A percentile compares a stretch with the other conserved stretches of the same genome.
Evolutionary conservation across 2,113 vertebrate species (phyloP).

Genomic region (Barbus barbus): DNA sequence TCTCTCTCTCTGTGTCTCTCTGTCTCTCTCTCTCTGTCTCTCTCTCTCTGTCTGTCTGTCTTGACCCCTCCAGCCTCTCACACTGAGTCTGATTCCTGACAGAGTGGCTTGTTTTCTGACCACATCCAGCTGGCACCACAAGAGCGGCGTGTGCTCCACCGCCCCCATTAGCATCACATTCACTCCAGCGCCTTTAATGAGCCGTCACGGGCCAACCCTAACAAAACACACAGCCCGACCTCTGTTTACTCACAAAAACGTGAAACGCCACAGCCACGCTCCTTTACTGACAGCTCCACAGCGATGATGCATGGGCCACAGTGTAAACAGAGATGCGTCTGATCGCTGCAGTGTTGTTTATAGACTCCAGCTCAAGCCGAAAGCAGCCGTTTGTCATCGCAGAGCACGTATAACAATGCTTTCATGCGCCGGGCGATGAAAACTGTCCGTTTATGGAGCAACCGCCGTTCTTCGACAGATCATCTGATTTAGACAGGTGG

Average conservation of each 20-base stretch:
- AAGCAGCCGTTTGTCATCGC: constrained; percentile 5
- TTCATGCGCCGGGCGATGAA: too few species aligned
- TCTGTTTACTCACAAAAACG: constrained; percentile 17
- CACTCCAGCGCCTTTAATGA: constrained; percentile 40
- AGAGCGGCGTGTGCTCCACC: too few species aligned
- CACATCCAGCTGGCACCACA: background rate
- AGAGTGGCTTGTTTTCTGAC: background rate
- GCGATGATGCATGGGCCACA: background rate
- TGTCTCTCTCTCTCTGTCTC: too few species aligned
- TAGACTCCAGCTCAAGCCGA: background rate
- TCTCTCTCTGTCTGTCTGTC: too few species aligned
- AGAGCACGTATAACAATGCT: background rate
- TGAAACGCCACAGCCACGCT: background rate
- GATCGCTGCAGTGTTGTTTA: background rate
- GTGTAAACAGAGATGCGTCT: constrained; percentile 29
- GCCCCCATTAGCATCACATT: constrained; percentile 54
- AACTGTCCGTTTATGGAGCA: background rate
- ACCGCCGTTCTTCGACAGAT: background rate
- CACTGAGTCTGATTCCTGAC: background rate
- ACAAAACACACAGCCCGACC: constrained; percentile 35
- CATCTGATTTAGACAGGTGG: constrained; percentile 65
- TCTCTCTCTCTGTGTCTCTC: too few species aligned
- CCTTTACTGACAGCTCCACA: background rate
- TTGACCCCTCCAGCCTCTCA: background rate
- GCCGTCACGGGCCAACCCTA: constrained; percentile 44